Conservation (phyloP, 2,797 vertebrate species). For the Distichodus sexfasciatus region DNA sequence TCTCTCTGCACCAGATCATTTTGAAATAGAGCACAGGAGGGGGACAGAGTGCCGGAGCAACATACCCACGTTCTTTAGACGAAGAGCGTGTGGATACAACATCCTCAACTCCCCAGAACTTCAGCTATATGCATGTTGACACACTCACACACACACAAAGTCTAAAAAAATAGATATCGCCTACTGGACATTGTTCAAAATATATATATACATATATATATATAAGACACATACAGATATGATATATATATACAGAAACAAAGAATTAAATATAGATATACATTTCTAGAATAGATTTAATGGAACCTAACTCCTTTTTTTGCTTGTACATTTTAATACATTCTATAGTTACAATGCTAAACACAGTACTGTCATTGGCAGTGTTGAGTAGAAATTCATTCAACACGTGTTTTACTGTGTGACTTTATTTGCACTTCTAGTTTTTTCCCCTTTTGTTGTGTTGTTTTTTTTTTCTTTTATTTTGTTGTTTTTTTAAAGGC, state of each 20-base stretch:
- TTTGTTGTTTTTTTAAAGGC: conserved; percentile 18
- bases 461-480: no score
- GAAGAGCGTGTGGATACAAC: conserved; percentile 90
- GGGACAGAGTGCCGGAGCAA: conserved; percentile 79
- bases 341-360: conserved; percentile 25
- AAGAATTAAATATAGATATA: conserved; percentile 14
- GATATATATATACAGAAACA: conserved; percentile 15
- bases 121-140: conserved; percentile 98
- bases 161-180: not conserved
- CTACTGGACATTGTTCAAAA: not conserved
- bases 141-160: conserved; percentile 62
- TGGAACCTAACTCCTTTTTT: conserved; percentile 32
- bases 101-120: conserved; percentile 92
- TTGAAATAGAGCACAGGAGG: conserved; percentile 91
- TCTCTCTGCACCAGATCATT: conserved; percentile 88
- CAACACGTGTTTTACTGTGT: conserved; percentile 39
- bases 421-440: conserved; percentile 42
- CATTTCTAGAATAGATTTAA: conserved; percentile 28
- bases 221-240: conserved; percentile 1
- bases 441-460: no score
- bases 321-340: conserved; percentile 29
- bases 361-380: conserved; percentile 26
- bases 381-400: conserved; percentile 33
- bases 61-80: conserved; percentile 26
- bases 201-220: conserved; percentile 16